Evolutionary conservation across 1,140 invertebrate species (phyloP), one percentile per base, ranked within the genome.

Genomic region (Eupeodes corollae): DNA sequence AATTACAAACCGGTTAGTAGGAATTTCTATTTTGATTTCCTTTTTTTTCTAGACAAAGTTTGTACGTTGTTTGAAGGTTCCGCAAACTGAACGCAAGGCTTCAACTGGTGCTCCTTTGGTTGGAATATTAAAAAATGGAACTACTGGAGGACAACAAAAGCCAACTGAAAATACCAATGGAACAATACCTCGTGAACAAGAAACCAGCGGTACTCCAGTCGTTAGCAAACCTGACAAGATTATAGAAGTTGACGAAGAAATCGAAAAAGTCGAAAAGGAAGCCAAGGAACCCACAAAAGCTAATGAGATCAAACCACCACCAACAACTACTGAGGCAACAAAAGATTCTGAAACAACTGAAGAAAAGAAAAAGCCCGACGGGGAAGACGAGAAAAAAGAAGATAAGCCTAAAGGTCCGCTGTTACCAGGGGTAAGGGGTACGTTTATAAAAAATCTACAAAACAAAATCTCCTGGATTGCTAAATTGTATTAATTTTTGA

Each of bases 81-180:
- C 68, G 12, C 55, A 60, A 15, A 67, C 69, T 40, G 68, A 70
- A 42, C 63, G 62, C 48, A 63, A 58, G 46, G 53, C 58, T 5
- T 54, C 64, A 21, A 66, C 65, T 43, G 63, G 63, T 18, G 53
- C 57, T 33, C 58, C 63, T 10, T 56, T 68, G 47, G 63, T 67
- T 30, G 57, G 66, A 45, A 67, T 68, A 40, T 51, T 67, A 16
- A 68, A 67, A 52, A 69, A 67, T 53, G 64, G 64, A 49, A 63
- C 47, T 49, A 58, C 56, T 9, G 43, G 52, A 14, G 44, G 53
- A 18, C 49, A 56, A 11, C 53, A 42, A 19, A 53, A 52, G 16
- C 48, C 58, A 33, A 50, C 52, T n/a, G 48, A 49, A 41, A 42
- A 52, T 43, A 46, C 48, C 11, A 16, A 13, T 6, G 37, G 42